A percentile compares a stretch with the other conserved stretches of the same genome.
Conservation (phyloP, 2,797 vertebrate genomes). For the Poecilia wingei region DNA sequence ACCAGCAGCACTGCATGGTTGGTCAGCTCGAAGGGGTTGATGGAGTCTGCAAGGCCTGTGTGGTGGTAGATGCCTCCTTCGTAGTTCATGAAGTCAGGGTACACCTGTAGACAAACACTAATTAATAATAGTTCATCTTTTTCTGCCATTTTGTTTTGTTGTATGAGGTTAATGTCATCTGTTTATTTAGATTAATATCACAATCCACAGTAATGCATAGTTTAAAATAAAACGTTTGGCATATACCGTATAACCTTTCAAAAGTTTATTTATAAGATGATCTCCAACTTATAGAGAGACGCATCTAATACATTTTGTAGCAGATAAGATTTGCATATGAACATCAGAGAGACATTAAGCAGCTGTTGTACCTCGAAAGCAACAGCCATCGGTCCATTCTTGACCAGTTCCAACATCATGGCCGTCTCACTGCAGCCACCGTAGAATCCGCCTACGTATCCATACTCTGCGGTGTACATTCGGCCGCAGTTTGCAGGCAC, state of each 20-base stretch:
- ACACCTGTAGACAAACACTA: conserved; percentile 80
- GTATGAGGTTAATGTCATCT: background rate
- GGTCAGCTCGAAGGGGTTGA: conserved; percentile 94
- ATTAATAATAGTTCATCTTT: background rate
- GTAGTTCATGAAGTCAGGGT: conserved; percentile 90
- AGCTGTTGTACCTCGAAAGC: conserved; percentile 83
- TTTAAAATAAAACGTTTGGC: background rate
- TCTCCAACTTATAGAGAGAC: background rate
- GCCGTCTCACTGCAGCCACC: conserved; percentile 92
- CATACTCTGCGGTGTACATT: conserved; percentile 86
- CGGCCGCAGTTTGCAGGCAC: conserved; percentile 77
- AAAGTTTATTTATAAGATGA: background rate
- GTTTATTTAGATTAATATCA: background rate
- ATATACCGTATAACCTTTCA: background rate
- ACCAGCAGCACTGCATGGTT: conserved; percentile 95
- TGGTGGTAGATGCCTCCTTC: conserved; percentile 92
- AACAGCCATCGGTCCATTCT: conserved; percentile 87
- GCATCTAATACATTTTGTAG: background rate
- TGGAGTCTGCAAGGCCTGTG: conserved; percentile 84
- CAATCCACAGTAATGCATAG: background rate
- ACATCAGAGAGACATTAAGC: background rate
- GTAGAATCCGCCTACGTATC: conserved; percentile 95
- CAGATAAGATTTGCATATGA: background rate
- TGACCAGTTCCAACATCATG: conserved; percentile 93
- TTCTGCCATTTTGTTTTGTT: background rate